phyloP scores from a whole-genome alignment of 1,140 invertebrate species.

The Listronotus oregonensis region DNA sequence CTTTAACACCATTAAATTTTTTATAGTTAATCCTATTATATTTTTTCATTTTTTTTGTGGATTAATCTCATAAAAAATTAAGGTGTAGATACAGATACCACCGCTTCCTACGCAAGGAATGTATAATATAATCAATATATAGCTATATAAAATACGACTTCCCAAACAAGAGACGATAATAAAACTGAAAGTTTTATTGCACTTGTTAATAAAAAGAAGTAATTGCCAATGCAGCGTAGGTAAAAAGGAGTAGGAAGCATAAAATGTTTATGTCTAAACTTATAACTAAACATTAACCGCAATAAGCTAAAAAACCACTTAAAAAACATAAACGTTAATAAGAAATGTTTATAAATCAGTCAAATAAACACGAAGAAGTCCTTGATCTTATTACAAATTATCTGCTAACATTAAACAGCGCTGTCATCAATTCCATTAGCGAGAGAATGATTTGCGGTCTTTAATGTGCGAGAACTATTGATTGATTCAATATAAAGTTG shows the following conservation, averaged over 20 bases:
- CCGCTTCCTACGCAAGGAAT: too few species aligned
- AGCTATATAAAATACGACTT: conserved; percentile 11
- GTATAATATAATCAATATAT: not conserved
- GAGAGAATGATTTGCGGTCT: conserved; percentile 10
- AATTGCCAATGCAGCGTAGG: conserved; percentile 15
- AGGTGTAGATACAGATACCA: too few species aligned
- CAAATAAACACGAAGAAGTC: conserved; percentile 6
- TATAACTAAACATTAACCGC: not conserved
- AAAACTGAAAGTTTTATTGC: conserved; percentile 9
- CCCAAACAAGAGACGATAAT: conserved; percentile 5
- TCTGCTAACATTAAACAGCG: conserved; percentile 10
- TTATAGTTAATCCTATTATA: too few species aligned
- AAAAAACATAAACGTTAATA: conserved; percentile 15
- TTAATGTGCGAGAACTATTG: conserved; percentile 17
- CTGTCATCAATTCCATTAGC: conserved; percentile 23
- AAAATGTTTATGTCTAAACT: too few species aligned
- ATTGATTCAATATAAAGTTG: conserved; percentile 5
- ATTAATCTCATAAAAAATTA: too few species aligned
- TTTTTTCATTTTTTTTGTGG: too few species aligned
- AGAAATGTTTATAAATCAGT: conserved; percentile 27
- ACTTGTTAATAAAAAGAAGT: conserved; percentile 7
- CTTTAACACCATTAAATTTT: too few species aligned
- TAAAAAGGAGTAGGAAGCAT: not conserved
- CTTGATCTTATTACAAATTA: conserved; percentile 12
- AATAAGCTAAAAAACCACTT: conserved; percentile 17